phyloP scores from a whole-genome alignment of 2,797 vertebrate species.

The Coracias cyanogaster region DNA sequence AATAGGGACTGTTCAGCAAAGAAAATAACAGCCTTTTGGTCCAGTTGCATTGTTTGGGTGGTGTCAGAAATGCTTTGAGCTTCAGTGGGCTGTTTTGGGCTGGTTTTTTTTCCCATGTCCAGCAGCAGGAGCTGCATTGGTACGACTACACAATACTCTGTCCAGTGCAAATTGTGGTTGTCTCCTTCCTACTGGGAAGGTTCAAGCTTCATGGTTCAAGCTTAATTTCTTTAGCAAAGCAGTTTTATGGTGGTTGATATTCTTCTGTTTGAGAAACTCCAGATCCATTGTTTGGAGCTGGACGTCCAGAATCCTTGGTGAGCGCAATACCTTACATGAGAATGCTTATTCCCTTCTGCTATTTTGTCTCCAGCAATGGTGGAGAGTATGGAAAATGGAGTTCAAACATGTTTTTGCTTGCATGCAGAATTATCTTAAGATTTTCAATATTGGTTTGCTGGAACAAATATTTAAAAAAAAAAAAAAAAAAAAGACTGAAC shows the following conservation, averaged over 20 bases:
- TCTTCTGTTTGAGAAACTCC: constrained; percentile 1
- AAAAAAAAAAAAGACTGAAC: background rate
- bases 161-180: background rate
- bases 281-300: background rate
- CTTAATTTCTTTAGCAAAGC: background rate
- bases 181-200: background rate
- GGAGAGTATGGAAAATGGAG: background rate
- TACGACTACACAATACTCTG: background rate
- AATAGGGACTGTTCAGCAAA: background rate
- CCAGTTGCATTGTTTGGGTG: background rate
- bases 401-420: background rate
- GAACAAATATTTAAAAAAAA: background rate
- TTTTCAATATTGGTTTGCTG: background rate
- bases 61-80: background rate
- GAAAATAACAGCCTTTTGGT: background rate
- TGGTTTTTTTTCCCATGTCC: background rate
- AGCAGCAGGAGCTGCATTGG: background rate
- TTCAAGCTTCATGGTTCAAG: background rate
- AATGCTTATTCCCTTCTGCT: fast-evolving
- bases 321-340: background rate
- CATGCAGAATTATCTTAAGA: background rate
- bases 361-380: background rate
- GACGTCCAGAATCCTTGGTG: background rate
- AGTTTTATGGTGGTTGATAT: background rate
- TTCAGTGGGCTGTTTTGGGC: fast-evolving